These are phyloP conservation scores for Limanda limanda DNA, from an alignment of 2,113 vertebrate species.

Conservation along the genomic window DNA sequence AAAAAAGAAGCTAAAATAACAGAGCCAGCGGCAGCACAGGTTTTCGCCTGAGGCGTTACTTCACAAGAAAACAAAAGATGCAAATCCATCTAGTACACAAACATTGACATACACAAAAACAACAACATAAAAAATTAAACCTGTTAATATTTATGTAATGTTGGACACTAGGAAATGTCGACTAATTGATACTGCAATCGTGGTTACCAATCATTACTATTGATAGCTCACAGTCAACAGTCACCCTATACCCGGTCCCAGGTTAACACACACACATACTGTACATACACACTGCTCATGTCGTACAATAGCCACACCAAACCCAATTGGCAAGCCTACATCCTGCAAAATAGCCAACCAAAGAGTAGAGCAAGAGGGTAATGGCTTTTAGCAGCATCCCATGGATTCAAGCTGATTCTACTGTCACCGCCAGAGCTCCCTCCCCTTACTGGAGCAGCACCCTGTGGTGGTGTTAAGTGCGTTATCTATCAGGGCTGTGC, in stretches of 20 bases:
- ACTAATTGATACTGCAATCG: too few species aligned
- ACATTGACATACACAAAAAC: background rate
- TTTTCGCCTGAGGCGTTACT: background rate
- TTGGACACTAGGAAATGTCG: background rate
- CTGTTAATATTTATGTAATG: background rate
- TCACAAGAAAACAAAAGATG: background rate
- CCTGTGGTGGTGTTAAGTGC: conserved; percentile 61
- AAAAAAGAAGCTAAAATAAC: too few species aligned
- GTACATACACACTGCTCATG: conserved; percentile 11
- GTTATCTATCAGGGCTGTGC: conserved; percentile 58
- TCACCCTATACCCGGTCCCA: background rate
- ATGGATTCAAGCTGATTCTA: conserved; percentile 66
- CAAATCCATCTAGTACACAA: background rate
- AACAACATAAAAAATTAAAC: background rate
- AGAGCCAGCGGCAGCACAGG: background rate
- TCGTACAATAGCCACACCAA: conserved; percentile 26
- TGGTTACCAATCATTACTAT: background rate
- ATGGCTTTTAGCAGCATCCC: conserved; percentile 62
- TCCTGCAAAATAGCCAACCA: conserved; percentile 44
- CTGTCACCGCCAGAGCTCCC: conserved; percentile 20
- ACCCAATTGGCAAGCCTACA: conserved; percentile 16
- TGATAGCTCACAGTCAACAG: background rate
- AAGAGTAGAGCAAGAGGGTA: conserved; percentile 45
- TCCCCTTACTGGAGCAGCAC: conserved; percentile 42
- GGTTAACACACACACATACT: conserved; percentile 13